Percentiles rank a stretch among this genome's conserved stretches.
Evolutionary conservation across 2,113 vertebrate genomes (phyloP).

Genomic region (Origma solitaria): DNA sequence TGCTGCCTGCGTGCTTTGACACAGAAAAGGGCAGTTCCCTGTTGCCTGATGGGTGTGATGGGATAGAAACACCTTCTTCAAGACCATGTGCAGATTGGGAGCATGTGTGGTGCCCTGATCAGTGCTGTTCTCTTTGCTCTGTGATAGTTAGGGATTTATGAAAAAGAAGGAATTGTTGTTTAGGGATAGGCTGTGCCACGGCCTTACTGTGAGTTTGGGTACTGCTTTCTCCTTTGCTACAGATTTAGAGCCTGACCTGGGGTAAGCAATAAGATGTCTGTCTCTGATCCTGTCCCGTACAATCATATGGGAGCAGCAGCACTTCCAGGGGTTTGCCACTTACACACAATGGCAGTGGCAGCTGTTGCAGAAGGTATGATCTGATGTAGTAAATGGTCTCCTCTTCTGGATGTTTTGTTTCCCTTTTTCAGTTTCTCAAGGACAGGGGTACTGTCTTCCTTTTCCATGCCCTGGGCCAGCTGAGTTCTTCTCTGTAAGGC

Average conservation of each 20-base stretch:
- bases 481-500: background rate
- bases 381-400: background rate
- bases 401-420: background rate
- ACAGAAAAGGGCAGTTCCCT: background rate
- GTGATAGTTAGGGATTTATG: background rate
- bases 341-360: background rate
- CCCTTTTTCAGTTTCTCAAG: background rate
- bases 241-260: background rate
- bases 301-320: background rate
- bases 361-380: background rate
- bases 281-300: background rate
- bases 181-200: background rate
- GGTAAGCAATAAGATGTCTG: background rate
- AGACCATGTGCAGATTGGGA: rapidly evolving
- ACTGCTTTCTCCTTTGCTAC: background rate
- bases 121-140: background rate
- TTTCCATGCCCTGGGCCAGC: background rate
- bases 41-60: background rate
- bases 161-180: background rate
- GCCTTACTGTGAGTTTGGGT: background rate
- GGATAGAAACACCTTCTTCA: background rate
- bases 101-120: background rate
- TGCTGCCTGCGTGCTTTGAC: background rate
- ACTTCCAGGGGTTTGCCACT: background rate
- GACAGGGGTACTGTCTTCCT: background rate